Percentiles rank a stretch among this genome's conserved stretches.
phyloP scores from a whole-genome alignment of 1,140 invertebrate genomes.

The Octopus bimaculoides region DNA sequence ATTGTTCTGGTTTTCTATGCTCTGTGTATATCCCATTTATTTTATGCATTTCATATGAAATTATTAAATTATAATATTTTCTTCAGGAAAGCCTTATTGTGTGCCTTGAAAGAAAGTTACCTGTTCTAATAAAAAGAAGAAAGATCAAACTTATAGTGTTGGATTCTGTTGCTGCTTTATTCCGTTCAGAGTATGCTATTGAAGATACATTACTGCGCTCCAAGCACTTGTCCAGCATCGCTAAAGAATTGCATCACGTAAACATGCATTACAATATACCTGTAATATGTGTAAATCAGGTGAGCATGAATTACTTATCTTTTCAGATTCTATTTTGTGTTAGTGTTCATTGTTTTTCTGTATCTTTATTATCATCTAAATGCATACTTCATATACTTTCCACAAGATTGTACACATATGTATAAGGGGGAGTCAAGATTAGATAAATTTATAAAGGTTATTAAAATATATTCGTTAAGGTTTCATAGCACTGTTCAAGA shows the following conservation, averaged over 20 bases:
- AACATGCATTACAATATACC: slow-evolving; percentile 61
- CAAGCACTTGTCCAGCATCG: slow-evolving; percentile 64
- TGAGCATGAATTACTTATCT: slow-evolving; percentile 44
- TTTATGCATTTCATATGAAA: too few relatives aligned
- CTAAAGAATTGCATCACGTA: slow-evolving; percentile 62
- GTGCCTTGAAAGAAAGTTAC: slow-evolving; percentile 63
- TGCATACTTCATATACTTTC: too few relatives aligned
- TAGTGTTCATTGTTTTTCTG: too few relatives aligned
- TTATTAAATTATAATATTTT: slow-evolving; percentile 18
- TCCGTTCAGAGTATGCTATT: slow-evolving; percentile 65
- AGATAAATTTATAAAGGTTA: too few relatives aligned
- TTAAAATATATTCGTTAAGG: too few relatives aligned
- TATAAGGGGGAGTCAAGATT: too few relatives aligned
- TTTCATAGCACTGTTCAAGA: too few relatives aligned
- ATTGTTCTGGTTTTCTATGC: too few relatives aligned
- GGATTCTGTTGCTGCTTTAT: slow-evolving; percentile 74
- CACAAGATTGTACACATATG: too few relatives aligned
- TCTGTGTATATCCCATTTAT: too few relatives aligned
- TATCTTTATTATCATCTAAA: too few relatives aligned
- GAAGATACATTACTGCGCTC: slow-evolving; percentile 58
- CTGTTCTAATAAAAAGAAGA: slow-evolving; percentile 55
- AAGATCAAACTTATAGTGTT: slow-evolving; percentile 69
- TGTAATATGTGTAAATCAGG: slow-evolving; percentile 74
- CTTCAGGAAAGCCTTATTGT: slow-evolving; percentile 63
- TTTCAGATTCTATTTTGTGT: too few relatives aligned